Evolutionary conservation across 2,113 vertebrate species (phyloP).

Genomic region (Festucalex cinctus): DNA sequence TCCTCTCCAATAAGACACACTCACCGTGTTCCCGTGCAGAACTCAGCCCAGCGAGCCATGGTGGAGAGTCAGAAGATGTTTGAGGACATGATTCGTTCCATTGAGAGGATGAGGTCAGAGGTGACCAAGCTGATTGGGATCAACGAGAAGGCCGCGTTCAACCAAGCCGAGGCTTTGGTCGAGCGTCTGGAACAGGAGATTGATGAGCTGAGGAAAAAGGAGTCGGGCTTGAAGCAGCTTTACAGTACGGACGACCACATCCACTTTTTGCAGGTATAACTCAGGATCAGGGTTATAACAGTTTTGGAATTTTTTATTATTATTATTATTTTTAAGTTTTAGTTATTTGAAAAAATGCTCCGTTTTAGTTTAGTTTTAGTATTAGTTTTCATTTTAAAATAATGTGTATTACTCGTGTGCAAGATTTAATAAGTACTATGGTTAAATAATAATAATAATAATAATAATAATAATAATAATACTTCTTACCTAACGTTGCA

Average conservation of each 20-base stretch:
- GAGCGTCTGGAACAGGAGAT: constrained; percentile 79
- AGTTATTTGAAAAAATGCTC: too few relatives aligned
- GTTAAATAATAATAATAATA: too few relatives aligned
- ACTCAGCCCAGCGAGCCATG: constrained; percentile 78
- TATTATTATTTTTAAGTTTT: too few relatives aligned
- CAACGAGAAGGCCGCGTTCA: constrained; percentile 77
- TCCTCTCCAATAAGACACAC: constrained; percentile 13
- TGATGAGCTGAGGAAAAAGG: constrained; percentile 77
- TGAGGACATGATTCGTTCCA: constrained; percentile 78
- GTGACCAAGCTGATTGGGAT: constrained; percentile 78
- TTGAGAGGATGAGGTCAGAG: constrained; percentile 79
- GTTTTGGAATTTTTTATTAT: too few relatives aligned
- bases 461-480: too few relatives aligned
- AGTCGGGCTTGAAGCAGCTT: constrained; percentile 76
- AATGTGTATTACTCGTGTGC: too few relatives aligned
- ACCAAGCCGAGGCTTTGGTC: constrained; percentile 74
- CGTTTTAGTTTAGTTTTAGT: too few relatives aligned
- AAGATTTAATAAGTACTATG: too few relatives aligned
- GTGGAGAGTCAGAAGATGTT: constrained; percentile 80
- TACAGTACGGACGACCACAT: constrained; percentile 80
- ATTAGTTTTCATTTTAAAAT: too few relatives aligned
- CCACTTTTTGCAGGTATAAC: constrained; percentile 75
- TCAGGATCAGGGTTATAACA: too few relatives aligned
- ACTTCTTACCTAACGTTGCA: too few relatives aligned
- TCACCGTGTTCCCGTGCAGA: constrained; percentile 48